A percentile compares a stretch with the other conserved stretches of the same genome.
Conservation (phyloP, 1,140 invertebrate species). For the Palaemon carinicauda region DNA sequence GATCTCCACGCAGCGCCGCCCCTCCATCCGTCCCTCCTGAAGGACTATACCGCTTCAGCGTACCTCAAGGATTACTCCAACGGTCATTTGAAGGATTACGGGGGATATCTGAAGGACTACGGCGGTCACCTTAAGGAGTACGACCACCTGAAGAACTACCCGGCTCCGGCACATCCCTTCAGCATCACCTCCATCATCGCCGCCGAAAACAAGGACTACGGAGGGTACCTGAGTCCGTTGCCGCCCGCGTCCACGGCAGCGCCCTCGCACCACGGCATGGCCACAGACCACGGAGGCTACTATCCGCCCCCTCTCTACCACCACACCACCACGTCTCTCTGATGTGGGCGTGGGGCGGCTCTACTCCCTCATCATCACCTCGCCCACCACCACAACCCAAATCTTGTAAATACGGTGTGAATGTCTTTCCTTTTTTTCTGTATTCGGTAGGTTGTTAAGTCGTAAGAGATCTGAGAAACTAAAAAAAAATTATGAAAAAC, state of each 20-base stretch:
- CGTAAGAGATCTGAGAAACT: background rate
- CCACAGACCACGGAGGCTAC: conserved; percentile 22
- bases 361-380: conserved; percentile 22
- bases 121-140: conserved; percentile 49
- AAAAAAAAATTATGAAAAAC: background rate
- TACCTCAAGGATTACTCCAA: conserved; percentile 59
- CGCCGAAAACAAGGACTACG: conserved; percentile 57
- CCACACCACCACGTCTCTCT: conserved; percentile 50
- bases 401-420: conserved; percentile 24
- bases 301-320: conserved; percentile 48
- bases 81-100: conserved; percentile 53
- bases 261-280: conserved; percentile 28
- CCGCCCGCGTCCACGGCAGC: conserved; percentile 47
- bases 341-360: conserved; percentile 32
- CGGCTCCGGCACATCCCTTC: conserved; percentile 56
- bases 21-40: conserved; percentile 51
- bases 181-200: conserved; percentile 59
- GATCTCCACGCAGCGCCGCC: conserved; percentile 45
- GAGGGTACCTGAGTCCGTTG: conserved; percentile 52
- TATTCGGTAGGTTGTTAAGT: background rate
- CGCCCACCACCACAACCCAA: conserved; percentile 12
- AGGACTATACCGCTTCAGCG: conserved; percentile 53
- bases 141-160: conserved; percentile 58
- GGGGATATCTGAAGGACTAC: conserved; percentile 56
- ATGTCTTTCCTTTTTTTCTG: background rate